phyloP scores from a whole-genome alignment of 1,140 invertebrate species.

The Diorhabda sublineata region DNA sequence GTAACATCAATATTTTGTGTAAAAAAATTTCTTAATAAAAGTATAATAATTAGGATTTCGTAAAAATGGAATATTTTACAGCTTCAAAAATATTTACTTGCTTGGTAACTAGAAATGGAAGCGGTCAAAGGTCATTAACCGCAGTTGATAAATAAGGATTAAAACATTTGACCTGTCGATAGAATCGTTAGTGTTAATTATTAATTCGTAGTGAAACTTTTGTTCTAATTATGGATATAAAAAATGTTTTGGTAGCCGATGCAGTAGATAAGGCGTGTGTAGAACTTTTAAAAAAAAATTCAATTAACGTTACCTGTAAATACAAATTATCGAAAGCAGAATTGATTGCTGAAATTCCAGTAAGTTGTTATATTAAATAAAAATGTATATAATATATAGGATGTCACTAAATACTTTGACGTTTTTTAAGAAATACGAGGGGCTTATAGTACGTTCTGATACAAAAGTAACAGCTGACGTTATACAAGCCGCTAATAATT shows the following conservation, averaged over 20 bases:
- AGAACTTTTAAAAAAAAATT: slow-evolving; percentile 70
- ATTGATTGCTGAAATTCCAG: slow-evolving; percentile 79
- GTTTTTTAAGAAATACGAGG: slow-evolving; percentile 75
- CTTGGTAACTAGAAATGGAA: too few species aligned
- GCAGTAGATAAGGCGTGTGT: slow-evolving; percentile 83
- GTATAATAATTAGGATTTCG: too few species aligned
- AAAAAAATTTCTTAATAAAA: too few species aligned
- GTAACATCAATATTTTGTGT: too few species aligned
- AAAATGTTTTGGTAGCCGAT: slow-evolving; percentile 84
- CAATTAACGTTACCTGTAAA: slow-evolving; percentile 76
- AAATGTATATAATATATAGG: background rate
- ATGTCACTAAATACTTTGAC: background rate
- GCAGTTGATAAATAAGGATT: too few species aligned
- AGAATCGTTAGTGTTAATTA: too few species aligned
- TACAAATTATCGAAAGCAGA: slow-evolving; percentile 80
- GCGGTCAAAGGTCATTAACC: too few species aligned
- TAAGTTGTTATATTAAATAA: slow-evolving; percentile 47
- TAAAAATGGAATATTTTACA: too few species aligned
- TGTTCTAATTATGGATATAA: slow-evolving; percentile 51
- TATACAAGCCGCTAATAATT: slow-evolving; percentile 66
- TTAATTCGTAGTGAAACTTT: background rate
- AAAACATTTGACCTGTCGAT: too few species aligned
- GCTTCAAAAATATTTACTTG: too few species aligned
- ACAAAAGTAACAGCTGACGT: slow-evolving; percentile 94
- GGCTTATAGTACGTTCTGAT: slow-evolving; percentile 89